Evolutionary conservation across 2,113 vertebrate species (phyloP).

Genomic region (Phoenicopterus ruber): DNA sequence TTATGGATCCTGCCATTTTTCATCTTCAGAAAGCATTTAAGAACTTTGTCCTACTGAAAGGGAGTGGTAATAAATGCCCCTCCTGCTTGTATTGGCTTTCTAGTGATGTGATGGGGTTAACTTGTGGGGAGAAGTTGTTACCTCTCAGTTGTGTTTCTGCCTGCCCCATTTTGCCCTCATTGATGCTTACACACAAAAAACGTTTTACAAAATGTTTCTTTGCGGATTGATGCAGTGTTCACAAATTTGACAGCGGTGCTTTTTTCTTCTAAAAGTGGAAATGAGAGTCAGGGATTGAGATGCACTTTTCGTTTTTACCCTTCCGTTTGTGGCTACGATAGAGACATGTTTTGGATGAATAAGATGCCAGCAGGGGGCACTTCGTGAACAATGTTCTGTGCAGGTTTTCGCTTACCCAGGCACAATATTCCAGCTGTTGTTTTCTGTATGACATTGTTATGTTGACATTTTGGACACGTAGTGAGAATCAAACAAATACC

Average conservation of each 20-base stretch:
- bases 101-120: not conserved
- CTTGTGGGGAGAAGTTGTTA: not conserved
- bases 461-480: not conserved
- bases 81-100: not conserved
- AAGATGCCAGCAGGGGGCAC: not conserved
- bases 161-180: not conserved
- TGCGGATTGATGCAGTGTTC: not conserved
- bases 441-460: not conserved
- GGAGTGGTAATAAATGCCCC: not conserved
- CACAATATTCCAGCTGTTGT: not conserved
- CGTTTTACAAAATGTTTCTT: fast-evolving
- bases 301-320: not conserved
- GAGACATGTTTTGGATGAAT: not conserved
- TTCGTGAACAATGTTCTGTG: not conserved
- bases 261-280: not conserved
- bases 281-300: not conserved
- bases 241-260: fast-evolving
- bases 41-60: not conserved
- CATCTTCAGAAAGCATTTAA: not conserved
- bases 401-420: not conserved
- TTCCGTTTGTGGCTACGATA: not conserved
- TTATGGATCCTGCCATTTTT: not conserved
- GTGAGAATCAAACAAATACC: not conserved
- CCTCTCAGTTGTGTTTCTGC: not conserved
- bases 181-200: not conserved